phyloP scores from a whole-genome alignment of 2,797 vertebrate species.

The Orientallactaga sibirica region DNA sequence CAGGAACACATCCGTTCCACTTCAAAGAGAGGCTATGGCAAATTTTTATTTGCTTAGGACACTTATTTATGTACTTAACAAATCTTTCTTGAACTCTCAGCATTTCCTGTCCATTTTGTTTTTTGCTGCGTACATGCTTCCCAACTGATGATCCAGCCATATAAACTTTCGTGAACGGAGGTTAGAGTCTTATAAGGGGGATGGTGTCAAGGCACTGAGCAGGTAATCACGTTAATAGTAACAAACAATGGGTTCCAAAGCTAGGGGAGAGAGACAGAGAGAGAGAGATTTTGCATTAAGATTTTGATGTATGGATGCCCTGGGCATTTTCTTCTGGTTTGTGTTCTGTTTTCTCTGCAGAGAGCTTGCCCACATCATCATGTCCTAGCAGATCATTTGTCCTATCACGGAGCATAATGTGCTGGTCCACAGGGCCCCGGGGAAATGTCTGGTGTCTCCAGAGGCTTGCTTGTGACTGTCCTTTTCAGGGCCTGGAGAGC shows the following conservation, averaged over 20 bases:
- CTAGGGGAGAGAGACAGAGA: neutral
- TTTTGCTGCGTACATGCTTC: neutral
- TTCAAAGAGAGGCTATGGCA: neutral
- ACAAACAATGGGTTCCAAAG: neutral
- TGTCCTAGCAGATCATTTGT: conserved; percentile 52
- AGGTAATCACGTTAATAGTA: neutral
- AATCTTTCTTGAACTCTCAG: neutral
- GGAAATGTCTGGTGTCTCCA: conserved; percentile 1
- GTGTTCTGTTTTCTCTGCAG: conserved; percentile 45
- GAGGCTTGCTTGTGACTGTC: neutral
- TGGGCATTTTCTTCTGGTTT: conserved; percentile 47
- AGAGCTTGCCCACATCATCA: neutral
- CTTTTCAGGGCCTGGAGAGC: neutral
- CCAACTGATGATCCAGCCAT: neutral
- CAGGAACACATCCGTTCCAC: neutral
- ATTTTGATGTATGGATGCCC: neutral
- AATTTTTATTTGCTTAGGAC: neutral
- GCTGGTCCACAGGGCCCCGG: neutral
- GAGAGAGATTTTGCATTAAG: neutral
- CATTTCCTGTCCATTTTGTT: conserved; percentile 9
- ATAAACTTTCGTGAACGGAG: neutral
- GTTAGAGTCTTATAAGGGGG: neutral
- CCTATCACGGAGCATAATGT: conserved; percentile 49
- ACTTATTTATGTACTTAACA: neutral
- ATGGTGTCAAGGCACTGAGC: conserved; percentile 25